phyloP scores from a whole-genome alignment of 2,797 vertebrate species.

The Brachyalestes nurse region DNA sequence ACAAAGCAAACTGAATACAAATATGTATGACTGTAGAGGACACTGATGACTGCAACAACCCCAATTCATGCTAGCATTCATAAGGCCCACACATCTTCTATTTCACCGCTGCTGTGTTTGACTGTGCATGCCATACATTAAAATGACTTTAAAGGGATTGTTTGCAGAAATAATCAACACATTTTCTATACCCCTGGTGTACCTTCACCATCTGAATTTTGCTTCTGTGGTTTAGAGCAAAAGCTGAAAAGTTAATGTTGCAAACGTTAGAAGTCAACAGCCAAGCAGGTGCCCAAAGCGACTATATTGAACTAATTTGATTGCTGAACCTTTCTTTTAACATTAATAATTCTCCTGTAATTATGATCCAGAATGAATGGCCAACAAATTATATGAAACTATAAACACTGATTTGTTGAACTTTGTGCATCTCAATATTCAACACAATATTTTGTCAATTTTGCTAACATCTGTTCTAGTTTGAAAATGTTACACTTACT shows the following conservation, averaged over 20 bases:
- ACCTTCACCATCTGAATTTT: no score
- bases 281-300: no score
- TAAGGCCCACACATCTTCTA: background rate
- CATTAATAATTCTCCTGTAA: background rate
- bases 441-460: background rate
- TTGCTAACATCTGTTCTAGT: conserved; percentile 6
- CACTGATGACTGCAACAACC: conserved; percentile 8
- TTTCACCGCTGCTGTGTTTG: conserved; percentile 6
- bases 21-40: background rate
- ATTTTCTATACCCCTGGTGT: no score
- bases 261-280: no score
- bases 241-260: no score
- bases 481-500: background rate
- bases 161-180: no score
- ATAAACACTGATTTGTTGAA: no score
- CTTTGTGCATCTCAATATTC: background rate
- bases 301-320: no score
- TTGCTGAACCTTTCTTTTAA: no score
- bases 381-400: no score
- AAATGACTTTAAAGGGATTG: background rate
- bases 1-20: conserved; percentile 1
- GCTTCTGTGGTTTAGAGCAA: no score
- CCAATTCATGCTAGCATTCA: conserved; percentile 7
- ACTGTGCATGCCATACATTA: background rate
- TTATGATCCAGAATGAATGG: background rate